Percentiles rank a stretch among this genome's conserved stretches.
phyloP scores from a whole-genome alignment of 2,113 vertebrate species.

The Embiotoca jacksoni region DNA sequence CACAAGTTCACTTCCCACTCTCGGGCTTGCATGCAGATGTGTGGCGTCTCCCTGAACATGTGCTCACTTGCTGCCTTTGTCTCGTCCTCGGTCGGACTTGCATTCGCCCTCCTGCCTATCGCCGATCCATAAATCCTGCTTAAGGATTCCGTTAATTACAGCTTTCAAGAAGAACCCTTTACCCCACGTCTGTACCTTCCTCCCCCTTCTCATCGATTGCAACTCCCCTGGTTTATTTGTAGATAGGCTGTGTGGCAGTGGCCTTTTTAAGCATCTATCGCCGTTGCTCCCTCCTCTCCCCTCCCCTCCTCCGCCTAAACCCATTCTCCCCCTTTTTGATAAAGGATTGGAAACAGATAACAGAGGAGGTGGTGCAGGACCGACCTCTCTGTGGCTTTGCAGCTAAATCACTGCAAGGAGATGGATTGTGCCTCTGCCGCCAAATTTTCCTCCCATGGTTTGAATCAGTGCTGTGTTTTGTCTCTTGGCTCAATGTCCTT shows the following conservation, averaged over 20 bases:
- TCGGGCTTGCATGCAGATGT: constrained; percentile 22
- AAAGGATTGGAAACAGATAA: constrained; percentile 79
- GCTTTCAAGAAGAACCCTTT: constrained; percentile 53
- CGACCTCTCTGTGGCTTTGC: constrained; percentile 57
- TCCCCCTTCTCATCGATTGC: constrained; percentile 49
- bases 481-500: constrained; percentile 65
- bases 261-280: constrained; percentile 56
- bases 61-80: constrained; percentile 34
- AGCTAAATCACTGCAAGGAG: constrained; percentile 68
- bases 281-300: not conserved
- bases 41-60: not conserved
- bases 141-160: constrained; percentile 69
- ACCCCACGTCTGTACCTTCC: constrained; percentile 35
- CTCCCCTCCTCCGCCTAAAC: constrained; percentile 23
- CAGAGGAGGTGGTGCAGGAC: constrained; percentile 56
- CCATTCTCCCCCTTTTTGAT: constrained; percentile 59
- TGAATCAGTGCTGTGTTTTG: constrained; percentile 61
- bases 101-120: constrained; percentile 28
- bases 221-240: constrained; percentile 51
- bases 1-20: constrained; percentile 14
- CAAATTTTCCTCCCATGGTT: constrained; percentile 55
- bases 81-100: constrained; percentile 25
- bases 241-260: constrained; percentile 40
- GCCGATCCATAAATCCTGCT: constrained; percentile 51
- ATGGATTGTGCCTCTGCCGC: constrained; percentile 56